phyloP scores from a whole-genome alignment of 2,888 invertebrate species.

The Drosophila merina region DNA sequence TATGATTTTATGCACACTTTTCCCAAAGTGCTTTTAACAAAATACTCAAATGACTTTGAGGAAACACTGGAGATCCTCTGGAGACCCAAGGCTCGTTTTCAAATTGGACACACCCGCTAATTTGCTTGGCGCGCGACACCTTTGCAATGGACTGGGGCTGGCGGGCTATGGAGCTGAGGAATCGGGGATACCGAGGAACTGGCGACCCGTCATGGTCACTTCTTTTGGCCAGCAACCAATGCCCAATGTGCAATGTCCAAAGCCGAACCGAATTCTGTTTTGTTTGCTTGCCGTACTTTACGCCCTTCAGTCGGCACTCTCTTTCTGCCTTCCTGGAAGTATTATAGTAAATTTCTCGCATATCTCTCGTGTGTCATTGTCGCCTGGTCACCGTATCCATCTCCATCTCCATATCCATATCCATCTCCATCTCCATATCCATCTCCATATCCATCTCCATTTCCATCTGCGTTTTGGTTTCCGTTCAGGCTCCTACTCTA shows the following conservation, averaged over 20 bases:
- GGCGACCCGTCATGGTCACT: constrained; percentile 70
- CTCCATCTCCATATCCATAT: constrained; percentile 16
- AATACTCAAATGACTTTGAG: constrained; percentile 1
- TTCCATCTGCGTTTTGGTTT: constrained; percentile 38
- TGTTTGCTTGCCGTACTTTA: constrained; percentile 56
- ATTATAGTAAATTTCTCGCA: constrained; percentile 80
- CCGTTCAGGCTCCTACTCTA: constrained; percentile 23
- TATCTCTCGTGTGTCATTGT: constrained; percentile 67
- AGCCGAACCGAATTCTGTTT: constrained; percentile 36
- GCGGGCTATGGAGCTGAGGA: neutral
- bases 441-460: neutral
- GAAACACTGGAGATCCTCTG: constrained; percentile 20
- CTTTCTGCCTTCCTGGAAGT: constrained; percentile 74
- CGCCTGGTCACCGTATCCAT: constrained; percentile 39
- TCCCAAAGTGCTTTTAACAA: constrained; percentile 8
- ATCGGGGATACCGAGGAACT: constrained; percentile 6
- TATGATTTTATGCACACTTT: neutral
- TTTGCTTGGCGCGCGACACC: constrained; percentile 80
- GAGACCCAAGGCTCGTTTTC: constrained; percentile 65
- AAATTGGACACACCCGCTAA: constrained; percentile 81
- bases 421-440: no score
- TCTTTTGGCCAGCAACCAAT: constrained; percentile 51
- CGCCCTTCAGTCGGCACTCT: constrained; percentile 53
- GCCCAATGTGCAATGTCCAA: constrained; percentile 35
- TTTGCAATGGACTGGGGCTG: constrained; percentile 40